Base-by-base conservation (phyloP, 2,113 vertebrate genomes). In the Chaenogobius annularis region DNA sequence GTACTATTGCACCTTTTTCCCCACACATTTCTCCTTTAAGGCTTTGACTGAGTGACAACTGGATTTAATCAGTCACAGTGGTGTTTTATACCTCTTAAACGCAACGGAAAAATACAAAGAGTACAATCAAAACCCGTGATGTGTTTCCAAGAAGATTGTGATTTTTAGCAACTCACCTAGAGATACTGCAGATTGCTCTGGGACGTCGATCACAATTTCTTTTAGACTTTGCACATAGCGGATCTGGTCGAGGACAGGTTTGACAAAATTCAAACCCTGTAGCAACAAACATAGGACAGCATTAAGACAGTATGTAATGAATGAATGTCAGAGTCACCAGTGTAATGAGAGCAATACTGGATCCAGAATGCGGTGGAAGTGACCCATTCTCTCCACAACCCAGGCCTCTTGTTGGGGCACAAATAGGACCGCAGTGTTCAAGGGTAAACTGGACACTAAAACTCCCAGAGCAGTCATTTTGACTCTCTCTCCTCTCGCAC, bases 311-410 rank as follows among this genome's bases (percentile, higher is more conserved):
- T 19, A 50, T 17, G 15, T 19, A 50, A 50, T 54, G 9, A n/a
- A n/a, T 54, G 19, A 54, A 54, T 50, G 47, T 50, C n/a, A n/a
- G n/a, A n/a, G n/a, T n/a, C 19, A 8, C 1, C 50, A 54, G 50
- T 54, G 50, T 54, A 19, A 50, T 50, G 47, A 50, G 15, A 50
- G 8, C 19, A 63, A 5, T 91, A 99, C 98, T 69, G 97, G 98
- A 74, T 97, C 95, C 0, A 99, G 88, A 72, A 99, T 99, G 35
- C 96, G 93, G 74, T 99, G 95, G 82, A 98, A 99, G 70, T 93
- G 92, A 43, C 98, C 98, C 98, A 99, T 99, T 76, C 97, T 93
- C 90, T 99, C 97, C 83, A 99, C 96, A 82, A 99, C 96, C 98
- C 98, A 99, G 68, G 97, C 97, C 74, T 99, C 98, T 87, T 99